A percentile compares a stretch with the other conserved stretches of the same genome.
Evolutionary conservation across 2,113 vertebrate genomes (phyloP).

Genomic region (Trogon melanurus): DNA sequence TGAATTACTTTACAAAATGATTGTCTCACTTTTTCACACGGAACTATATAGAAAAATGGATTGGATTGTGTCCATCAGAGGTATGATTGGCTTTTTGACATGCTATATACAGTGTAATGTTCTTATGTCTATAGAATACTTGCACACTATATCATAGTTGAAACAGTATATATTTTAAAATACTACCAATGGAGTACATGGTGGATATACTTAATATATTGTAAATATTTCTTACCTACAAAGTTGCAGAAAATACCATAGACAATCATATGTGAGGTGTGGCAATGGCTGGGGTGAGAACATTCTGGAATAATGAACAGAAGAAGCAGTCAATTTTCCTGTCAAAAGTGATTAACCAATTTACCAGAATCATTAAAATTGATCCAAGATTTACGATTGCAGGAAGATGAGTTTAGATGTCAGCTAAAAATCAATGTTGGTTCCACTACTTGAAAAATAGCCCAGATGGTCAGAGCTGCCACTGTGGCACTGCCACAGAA

Average conservation of each 20-base stretch:
- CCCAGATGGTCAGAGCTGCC: background rate
- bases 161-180: background rate
- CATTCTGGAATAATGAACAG: background rate
- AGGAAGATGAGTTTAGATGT: background rate
- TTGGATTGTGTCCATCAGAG: background rate
- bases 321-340: background rate
- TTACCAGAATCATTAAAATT: conserved; percentile 1
- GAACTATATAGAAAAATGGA: background rate
- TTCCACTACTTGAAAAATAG: background rate
- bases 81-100: background rate
- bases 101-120: background rate
- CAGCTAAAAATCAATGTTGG: background rate
- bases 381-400: background rate
- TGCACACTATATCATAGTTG: background rate
- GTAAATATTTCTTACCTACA: background rate
- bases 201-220: background rate
- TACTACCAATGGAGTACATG: background rate
- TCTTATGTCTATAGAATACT: background rate
- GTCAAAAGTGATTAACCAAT: background rate
- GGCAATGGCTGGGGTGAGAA: background rate
- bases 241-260: background rate
- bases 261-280: background rate
- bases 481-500: background rate
- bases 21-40: background rate
- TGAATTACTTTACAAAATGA: conserved; percentile 8